phyloP scores from a whole-genome alignment of 2,888 invertebrate species.

The Drosophila picticornis region DNA sequence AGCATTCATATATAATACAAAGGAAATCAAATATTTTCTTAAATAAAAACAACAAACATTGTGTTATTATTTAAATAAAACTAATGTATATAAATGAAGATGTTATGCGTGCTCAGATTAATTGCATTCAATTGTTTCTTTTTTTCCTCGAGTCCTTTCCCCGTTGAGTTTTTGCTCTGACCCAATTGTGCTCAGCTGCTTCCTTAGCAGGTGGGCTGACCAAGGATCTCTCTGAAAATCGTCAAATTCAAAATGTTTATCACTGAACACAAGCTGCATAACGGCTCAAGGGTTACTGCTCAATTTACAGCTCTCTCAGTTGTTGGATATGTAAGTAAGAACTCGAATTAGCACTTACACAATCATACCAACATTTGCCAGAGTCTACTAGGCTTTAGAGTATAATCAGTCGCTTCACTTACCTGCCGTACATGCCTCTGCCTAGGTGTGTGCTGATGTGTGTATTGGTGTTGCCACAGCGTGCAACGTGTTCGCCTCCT shows the following conservation, averaged over 20 bases:
- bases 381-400: neutral
- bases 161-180: conserved; percentile 36
- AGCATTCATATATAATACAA: conserved; percentile 52
- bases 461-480: neutral
- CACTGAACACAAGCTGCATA: neutral
- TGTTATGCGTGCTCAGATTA: conserved; percentile 40
- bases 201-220: neutral
- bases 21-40: conserved; percentile 80
- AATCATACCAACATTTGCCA: conserved; percentile 3
- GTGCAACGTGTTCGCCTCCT: no score
- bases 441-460: neutral
- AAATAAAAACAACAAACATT: conserved; percentile 66
- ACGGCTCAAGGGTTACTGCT: neutral
- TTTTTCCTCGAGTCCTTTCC: neutral
- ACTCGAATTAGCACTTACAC: conserved; percentile 14
- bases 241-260: neutral
- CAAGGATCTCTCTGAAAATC: conserved; percentile 5
- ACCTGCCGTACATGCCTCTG: neutral
- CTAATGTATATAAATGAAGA: conserved; percentile 72
- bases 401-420: neutral
- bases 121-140: conserved; percentile 3
- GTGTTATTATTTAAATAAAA: conserved; percentile 83
- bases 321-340: conserved; percentile 23
- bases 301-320: conserved; percentile 15
- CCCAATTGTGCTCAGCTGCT: conserved; percentile 1